Percentiles rank a stretch among this genome's conserved stretches.
Evolutionary conservation across 2,888 invertebrate genomes (phyloP).

Genomic region (Aspidiotus rigidus): DNA sequence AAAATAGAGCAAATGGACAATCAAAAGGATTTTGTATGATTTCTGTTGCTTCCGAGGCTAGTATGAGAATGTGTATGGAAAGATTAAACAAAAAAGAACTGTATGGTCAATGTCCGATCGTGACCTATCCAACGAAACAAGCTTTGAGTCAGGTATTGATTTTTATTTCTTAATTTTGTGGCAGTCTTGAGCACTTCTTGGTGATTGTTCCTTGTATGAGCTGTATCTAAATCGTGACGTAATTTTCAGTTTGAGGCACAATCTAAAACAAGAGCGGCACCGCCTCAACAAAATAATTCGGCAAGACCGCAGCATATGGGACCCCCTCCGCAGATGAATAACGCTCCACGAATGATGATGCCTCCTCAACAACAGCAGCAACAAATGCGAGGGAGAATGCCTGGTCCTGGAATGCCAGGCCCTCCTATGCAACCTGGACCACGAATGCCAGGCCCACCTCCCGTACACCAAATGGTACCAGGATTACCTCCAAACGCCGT

Average conservation of each 20-base stretch:
- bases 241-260: constrained; percentile 73
- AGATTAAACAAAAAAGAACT: constrained; percentile 89
- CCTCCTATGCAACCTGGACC: constrained; percentile 49
- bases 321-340: constrained; percentile 45
- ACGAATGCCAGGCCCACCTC: constrained; percentile 48
- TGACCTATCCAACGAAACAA: constrained; percentile 91
- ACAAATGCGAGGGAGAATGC: constrained; percentile 47
- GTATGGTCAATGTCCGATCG: constrained; percentile 89
- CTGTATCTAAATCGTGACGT: neutral
- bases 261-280: constrained; percentile 78
- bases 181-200: neutral
- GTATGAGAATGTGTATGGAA: constrained; percentile 82
- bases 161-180: neutral
- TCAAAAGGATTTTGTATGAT: constrained; percentile 97
- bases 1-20: constrained; percentile 96
- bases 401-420: constrained; percentile 47
- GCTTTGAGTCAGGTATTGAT: constrained; percentile 53
- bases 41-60: constrained; percentile 83
- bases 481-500: constrained; percentile 44
- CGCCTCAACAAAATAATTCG: constrained; percentile 57
- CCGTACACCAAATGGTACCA: constrained; percentile 39
- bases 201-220: neutral
- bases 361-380: constrained; percentile 34
- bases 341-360: constrained; percentile 43
- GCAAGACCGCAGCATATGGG: constrained; percentile 38